Conservation (phyloP, 2,113 vertebrate species). For the Phalacrocorax carbo region DNA sequence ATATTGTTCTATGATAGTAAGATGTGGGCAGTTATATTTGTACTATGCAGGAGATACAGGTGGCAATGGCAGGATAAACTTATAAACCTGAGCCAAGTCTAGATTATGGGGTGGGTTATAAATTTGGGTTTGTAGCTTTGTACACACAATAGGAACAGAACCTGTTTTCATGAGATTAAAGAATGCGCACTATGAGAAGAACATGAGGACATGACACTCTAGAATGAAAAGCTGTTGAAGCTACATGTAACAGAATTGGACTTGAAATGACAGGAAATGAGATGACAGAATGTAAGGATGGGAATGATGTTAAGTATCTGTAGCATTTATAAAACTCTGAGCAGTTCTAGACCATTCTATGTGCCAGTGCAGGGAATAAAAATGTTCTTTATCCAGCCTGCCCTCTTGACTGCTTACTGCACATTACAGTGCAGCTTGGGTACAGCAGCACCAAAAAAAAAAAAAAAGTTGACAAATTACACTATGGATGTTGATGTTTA, state of each 20-base stretch:
- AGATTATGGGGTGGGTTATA: not conserved
- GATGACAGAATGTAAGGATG: not conserved
- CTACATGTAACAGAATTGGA: not conserved
- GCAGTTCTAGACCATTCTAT: not conserved
- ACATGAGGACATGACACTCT: not conserved
- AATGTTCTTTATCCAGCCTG: not conserved
- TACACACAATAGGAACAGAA: not conserved
- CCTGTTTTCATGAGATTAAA: not conserved
- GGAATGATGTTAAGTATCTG: not conserved
- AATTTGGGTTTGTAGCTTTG: not conserved
- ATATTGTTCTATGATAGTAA: not conserved
- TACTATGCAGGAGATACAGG: not conserved
- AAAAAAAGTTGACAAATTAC: not conserved
- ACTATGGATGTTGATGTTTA: not conserved
- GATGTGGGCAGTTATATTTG: not conserved
- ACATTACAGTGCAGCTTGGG: not conserved
- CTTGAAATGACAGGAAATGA: not conserved
- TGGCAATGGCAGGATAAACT: not conserved
- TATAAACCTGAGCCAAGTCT: not conserved
- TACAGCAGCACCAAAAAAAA: not conserved
- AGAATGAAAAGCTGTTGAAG: not conserved
- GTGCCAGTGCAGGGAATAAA: not conserved
- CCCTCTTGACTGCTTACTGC: not conserved
- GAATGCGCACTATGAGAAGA: not conserved
- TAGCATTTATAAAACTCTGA: not conserved